Evolutionary conservation across 2,888 invertebrate genomes (phyloP).

Genomic region (Drosophila anceps): DNA sequence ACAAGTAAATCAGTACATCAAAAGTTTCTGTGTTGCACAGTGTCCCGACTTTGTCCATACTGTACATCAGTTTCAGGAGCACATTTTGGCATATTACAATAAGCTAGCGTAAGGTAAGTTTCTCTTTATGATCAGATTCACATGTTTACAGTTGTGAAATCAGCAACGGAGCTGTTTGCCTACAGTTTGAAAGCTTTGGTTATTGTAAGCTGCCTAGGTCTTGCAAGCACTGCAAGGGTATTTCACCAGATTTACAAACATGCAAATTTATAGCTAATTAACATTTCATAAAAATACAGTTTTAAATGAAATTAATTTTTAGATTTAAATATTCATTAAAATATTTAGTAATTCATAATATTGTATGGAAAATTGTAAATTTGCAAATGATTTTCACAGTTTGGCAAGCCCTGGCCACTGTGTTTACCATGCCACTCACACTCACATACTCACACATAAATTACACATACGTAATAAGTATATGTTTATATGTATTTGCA

Average conservation of each 20-base stretch:
- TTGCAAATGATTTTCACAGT: too few species aligned
- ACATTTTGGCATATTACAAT: not conserved
- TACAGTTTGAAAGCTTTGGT: not conserved
- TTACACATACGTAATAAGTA: conserved; percentile 4
- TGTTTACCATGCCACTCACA: not conserved
- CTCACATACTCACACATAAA: not conserved
- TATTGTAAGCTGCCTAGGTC: conserved; percentile 3
- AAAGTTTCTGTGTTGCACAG: not conserved
- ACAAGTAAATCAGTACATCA: not conserved
- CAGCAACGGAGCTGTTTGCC: not conserved
- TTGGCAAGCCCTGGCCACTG: not conserved
- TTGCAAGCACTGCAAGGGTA: not conserved
- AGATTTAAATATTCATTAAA: not conserved
- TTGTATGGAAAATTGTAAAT: not conserved
- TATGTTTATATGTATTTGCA: conserved; percentile 24
- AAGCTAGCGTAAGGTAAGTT: conserved; percentile 15
- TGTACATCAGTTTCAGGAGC: not conserved
- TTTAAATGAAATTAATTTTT: not conserved
- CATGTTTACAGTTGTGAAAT: not conserved
- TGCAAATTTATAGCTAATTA: too few species aligned
- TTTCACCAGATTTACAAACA: not conserved
- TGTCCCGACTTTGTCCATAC: not conserved
- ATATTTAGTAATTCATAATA: not conserved
- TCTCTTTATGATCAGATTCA: not conserved
- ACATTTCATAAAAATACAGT: too few species aligned